phyloP scores from a whole-genome alignment of 2,113 vertebrate genomes.

The Geothlypis trichas region DNA sequence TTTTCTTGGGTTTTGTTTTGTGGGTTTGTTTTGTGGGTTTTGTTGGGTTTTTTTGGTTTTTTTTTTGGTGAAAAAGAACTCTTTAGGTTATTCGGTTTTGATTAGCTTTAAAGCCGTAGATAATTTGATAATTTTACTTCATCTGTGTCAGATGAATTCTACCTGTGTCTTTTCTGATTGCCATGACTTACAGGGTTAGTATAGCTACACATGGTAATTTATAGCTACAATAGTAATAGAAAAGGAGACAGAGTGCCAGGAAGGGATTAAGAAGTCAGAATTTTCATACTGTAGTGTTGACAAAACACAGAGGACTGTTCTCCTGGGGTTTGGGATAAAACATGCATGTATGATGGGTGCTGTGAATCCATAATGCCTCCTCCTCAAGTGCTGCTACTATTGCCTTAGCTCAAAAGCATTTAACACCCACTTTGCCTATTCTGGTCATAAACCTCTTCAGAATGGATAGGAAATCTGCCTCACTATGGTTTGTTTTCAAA shows the following conservation, averaged over 20 bases:
- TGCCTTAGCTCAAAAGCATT: slow-evolving; percentile 16
- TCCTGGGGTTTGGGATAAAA: neutral
- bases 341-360: neutral
- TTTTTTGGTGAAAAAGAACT: neutral
- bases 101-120: neutral
- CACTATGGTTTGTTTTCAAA: slow-evolving; percentile 3
- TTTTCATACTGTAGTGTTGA: neutral
- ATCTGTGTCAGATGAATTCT: neutral
- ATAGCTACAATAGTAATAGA: neutral
- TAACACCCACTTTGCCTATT: slow-evolving; percentile 70
- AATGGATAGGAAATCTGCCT: slow-evolving; percentile 34
- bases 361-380: neutral
- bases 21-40: too few relatives aligned
- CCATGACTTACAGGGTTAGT: neutral
- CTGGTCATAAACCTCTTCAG: slow-evolving; percentile 62
- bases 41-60: accelerated
- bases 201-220: neutral
- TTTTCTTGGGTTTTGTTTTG: neutral
- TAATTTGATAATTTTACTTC: neutral
- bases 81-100: neutral
- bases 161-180: neutral
- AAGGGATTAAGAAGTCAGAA: neutral
- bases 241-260: neutral
- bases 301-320: neutral
- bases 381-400: slow-evolving; percentile 18